Conservation (phyloP, 2,797 vertebrate genomes). For the Periophthalmus magnuspinnatus region DNA sequence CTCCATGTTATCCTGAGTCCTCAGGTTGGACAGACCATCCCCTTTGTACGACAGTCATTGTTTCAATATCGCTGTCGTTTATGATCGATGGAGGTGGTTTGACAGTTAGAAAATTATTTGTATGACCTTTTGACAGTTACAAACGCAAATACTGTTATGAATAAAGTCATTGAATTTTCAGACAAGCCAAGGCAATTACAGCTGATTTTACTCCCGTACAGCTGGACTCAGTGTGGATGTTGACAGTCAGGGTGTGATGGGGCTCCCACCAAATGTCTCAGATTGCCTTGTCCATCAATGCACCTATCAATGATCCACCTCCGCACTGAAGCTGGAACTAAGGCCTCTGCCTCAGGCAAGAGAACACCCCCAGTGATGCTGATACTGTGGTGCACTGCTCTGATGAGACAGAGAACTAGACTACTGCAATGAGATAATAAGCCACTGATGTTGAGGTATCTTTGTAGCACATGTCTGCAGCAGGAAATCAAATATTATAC, state of each 20-base stretch:
- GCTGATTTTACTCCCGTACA: background rate
- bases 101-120: background rate
- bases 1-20: constrained; percentile 26
- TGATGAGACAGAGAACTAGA: background rate
- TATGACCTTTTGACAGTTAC: too few species aligned
- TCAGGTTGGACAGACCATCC: constrained; percentile 10
- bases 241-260: background rate
- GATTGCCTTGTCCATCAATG: constrained; percentile 45
- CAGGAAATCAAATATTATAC: background rate
- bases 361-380: constrained; percentile 22
- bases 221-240: background rate
- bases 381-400: background rate
- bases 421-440: background rate
- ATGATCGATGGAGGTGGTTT: background rate
- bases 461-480: background rate
- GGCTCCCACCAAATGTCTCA: constrained; percentile 18
- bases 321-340: constrained; percentile 14
- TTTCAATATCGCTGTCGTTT: background rate
- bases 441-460: background rate
- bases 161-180: background rate
- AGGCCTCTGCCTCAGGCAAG: constrained; percentile 31
- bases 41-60: constrained; percentile 5
- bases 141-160: background rate
- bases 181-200: background rate
- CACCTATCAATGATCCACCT: constrained; percentile 25